These are phyloP conservation scores for Pedetes capensis DNA, from an alignment of 2,113 vertebrate species.

Conservation along the genomic window DNA sequence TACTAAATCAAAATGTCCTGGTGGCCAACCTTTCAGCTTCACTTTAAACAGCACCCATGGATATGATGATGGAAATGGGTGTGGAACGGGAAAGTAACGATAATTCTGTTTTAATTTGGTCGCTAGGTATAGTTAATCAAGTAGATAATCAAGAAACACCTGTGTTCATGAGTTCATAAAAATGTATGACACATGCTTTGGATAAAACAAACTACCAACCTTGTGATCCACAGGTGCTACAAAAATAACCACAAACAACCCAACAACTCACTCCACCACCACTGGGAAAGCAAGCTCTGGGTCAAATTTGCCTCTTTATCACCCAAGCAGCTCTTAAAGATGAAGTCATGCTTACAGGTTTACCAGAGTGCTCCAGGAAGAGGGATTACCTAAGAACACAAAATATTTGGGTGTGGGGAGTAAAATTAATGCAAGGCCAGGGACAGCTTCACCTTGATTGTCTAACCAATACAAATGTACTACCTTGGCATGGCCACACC, in stretches of 20 bases:
- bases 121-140: background rate
- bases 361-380: background rate
- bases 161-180: background rate
- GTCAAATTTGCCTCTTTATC: conserved; percentile 29
- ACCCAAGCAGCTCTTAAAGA: conserved; percentile 25
- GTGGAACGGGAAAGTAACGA: background rate
- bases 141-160: background rate
- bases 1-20: background rate
- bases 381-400: conserved; percentile 1
- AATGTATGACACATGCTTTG: background rate
- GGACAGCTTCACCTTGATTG: background rate
- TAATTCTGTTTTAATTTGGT: background rate
- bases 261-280: background rate
- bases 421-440: conserved; percentile 29
- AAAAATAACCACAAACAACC: conserved; percentile 1
- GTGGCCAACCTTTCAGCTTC: background rate
- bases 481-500: background rate
- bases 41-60: background rate
- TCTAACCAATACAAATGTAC: background rate
- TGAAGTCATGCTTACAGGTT: background rate
- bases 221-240: conserved; percentile 25
- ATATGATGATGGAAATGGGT: background rate
- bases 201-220: background rate
- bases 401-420: background rate
- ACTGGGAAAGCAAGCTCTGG: background rate